phyloP scores from a whole-genome alignment of 2,888 invertebrate species.

The Stramonita haemastoma region DNA sequence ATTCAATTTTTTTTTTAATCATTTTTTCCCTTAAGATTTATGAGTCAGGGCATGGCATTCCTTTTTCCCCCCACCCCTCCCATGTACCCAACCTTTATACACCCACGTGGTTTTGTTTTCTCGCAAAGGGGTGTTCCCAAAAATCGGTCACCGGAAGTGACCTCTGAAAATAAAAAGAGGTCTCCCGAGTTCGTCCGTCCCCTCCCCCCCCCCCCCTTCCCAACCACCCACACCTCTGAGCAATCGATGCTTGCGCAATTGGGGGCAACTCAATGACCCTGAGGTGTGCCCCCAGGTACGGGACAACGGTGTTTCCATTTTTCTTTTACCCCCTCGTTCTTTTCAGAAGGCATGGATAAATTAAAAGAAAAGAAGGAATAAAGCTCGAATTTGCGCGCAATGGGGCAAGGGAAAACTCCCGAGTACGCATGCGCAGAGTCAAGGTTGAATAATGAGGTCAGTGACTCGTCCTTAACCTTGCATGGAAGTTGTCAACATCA shows the following conservation, averaged over 20 bases:
- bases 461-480: constrained; percentile 26
- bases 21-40: not conserved
- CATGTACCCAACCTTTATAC: not conserved
- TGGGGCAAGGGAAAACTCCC: not conserved
- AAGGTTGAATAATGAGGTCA: constrained; percentile 24
- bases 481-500: not conserved
- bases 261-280: not conserved
- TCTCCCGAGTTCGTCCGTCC: not conserved
- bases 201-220: not conserved
- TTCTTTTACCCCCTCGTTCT: not conserved
- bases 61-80: not conserved
- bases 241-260: not conserved
- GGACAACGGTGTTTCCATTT: not conserved
- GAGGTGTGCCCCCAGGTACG: not conserved
- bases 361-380: not conserved
- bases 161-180: constrained; percentile 19
- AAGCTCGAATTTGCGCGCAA: not conserved
- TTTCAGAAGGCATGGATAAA: not conserved
- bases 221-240: not conserved
- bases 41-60: not conserved
- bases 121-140: not conserved
- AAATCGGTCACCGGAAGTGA: constrained; percentile 25
- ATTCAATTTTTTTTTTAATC: not conserved
- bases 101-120: constrained; percentile 23
- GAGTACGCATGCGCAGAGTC: not conserved